These are phyloP conservation scores for Arctocebus calabarensis DNA, from an alignment of 2,797 vertebrate species.

Conservation along the genomic window DNA sequence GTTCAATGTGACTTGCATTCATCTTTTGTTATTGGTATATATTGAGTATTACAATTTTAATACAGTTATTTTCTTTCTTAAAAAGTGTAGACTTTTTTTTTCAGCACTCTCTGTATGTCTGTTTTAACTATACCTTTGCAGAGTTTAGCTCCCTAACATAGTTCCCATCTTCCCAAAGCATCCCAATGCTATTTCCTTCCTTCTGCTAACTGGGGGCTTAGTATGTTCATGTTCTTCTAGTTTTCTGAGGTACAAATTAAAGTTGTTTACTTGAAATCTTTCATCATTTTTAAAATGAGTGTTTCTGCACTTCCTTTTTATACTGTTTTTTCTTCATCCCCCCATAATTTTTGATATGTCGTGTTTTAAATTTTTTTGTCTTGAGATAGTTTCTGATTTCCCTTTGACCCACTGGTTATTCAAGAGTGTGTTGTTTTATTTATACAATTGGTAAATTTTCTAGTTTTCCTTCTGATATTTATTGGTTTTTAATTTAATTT, in stretches of 20 bases:
- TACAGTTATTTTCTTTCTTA: too few relatives aligned
- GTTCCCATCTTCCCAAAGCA: neutral
- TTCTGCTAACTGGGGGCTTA: neutral
- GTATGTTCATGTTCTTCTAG: neutral
- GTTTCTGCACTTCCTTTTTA: neutral
- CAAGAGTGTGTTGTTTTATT: neutral
- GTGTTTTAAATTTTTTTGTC: neutral
- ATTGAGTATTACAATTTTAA: too few relatives aligned
- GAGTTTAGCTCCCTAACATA: too few relatives aligned
- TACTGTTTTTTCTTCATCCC: neutral
- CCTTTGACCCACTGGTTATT: neutral
- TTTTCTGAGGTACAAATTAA: neutral
- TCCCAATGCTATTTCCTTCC: neutral
- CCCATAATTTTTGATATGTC: neutral
- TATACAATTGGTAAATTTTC: neutral
- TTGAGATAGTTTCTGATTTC: neutral
- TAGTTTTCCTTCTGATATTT: neutral
- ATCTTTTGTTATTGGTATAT: too few relatives aligned
- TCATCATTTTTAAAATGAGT: neutral
- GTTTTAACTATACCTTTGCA: neutral
- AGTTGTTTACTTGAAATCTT: neutral
- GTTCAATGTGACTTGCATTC: too few relatives aligned
- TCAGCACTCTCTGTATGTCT: neutral
- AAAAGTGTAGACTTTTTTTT: too few relatives aligned
- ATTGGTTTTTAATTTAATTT: neutral